These are phyloP conservation scores for Arctopsyche grandis DNA, from an alignment of 1,140 invertebrate species.

Conservation along the genomic window DNA sequence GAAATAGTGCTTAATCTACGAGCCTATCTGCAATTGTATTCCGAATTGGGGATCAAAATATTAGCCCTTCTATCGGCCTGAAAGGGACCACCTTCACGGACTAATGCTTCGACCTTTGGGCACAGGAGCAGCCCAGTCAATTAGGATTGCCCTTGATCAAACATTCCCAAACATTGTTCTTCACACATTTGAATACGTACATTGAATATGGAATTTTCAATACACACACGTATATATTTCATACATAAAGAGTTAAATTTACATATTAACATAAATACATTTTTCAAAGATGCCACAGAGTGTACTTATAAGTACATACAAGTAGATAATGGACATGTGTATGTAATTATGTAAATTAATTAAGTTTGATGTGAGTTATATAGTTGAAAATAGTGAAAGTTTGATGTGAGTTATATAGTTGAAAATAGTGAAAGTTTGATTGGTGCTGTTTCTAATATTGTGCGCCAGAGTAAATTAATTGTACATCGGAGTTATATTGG, in stretches of 20 bases:
- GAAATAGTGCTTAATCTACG: constrained; percentile 53
- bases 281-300: too few species aligned
- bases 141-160: constrained; percentile 21
- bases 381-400: not conserved
- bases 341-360: too few species aligned
- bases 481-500: constrained; percentile 37
- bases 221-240: too few species aligned
- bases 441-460: not conserved
- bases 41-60: constrained; percentile 54
- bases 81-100: constrained; percentile 44
- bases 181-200: not conserved
- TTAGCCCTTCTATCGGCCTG: constrained; percentile 49
- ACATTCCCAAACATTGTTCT: constrained; percentile 1
- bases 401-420: too few species aligned
- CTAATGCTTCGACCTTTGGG: constrained; percentile 46
- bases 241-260: too few species aligned
- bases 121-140: constrained; percentile 31
- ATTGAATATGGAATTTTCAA: not conserved
- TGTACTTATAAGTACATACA: too few species aligned
- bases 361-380: too few species aligned
- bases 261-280: too few species aligned
- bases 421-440: constrained; percentile 13
- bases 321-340: too few species aligned
- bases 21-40: constrained; percentile 52
- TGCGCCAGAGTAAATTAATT: constrained; percentile 34